Percentiles rank a stretch among this genome's conserved stretches.
Conservation (phyloP, 2,797 vertebrate species). For the Chanos chanos region DNA sequence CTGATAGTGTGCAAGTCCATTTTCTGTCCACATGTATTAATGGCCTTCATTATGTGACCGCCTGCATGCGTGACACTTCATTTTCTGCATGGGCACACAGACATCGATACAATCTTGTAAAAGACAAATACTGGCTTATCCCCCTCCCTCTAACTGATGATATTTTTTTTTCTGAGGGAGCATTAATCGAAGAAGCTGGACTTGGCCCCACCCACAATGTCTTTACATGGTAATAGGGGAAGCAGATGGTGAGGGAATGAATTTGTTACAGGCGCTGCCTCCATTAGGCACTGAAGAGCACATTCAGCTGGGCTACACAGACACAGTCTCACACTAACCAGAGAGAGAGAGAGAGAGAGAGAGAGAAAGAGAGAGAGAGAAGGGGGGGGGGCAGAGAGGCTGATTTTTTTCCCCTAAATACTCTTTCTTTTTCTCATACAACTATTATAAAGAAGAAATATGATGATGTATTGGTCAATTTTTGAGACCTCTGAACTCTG, state of each 20-base stretch:
- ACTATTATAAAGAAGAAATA: too few relatives aligned
- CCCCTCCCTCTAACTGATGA: conserved; percentile 67
- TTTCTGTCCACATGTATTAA: conserved; percentile 64
- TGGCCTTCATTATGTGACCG: conserved; percentile 55
- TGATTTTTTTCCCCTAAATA: too few relatives aligned
- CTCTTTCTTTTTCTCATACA: too few relatives aligned
- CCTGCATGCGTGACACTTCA: conserved; percentile 71
- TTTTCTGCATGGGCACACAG: conserved; percentile 79
- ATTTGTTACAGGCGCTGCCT: conserved; percentile 58
- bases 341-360: too few relatives aligned
- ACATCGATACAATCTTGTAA: conserved; percentile 75
- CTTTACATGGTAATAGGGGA: conserved; percentile 68
- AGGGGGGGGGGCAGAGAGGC: too few relatives aligned
- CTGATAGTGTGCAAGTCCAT: too few relatives aligned
- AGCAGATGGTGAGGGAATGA: conserved; percentile 67
- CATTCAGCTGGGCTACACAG: conserved; percentile 30
- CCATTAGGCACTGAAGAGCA: too few relatives aligned
- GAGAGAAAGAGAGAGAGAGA: too few relatives aligned
- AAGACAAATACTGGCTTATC: conserved; percentile 78
- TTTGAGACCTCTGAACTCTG: too few relatives aligned
- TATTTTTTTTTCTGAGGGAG: conserved; percentile 54
- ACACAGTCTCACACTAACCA: conserved; percentile 30
- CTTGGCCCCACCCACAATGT: conserved; percentile 49
- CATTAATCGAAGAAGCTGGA: conserved; percentile 66
- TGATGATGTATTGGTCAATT: too few relatives aligned